Conservation (phyloP, 1,140 invertebrate genomes). For the Hycleus phaleratus region DNA sequence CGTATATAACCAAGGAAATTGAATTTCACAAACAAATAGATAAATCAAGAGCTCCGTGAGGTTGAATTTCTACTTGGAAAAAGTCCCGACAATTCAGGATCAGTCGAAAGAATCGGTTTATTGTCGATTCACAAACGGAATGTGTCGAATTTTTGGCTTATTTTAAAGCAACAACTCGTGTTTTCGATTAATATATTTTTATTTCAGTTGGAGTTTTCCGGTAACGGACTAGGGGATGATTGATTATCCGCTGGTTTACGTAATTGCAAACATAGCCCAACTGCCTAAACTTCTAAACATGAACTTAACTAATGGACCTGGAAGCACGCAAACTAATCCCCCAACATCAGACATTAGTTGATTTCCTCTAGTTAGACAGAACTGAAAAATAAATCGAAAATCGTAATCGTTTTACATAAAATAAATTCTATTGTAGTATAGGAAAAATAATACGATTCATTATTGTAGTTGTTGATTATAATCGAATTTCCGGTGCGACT, state of each 20-base stretch:
- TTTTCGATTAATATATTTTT: constrained; percentile 17
- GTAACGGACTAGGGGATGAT: constrained; percentile 16
- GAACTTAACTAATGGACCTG: constrained; percentile 21
- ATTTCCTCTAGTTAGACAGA: too few species aligned
- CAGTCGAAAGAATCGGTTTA: too few species aligned
- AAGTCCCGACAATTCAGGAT: too few species aligned
- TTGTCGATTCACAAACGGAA: too few species aligned
- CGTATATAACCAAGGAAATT: constrained; percentile 16
- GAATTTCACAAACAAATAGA: constrained; percentile 18
- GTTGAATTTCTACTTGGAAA: constrained; percentile 3
- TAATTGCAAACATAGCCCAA: constrained; percentile 19
- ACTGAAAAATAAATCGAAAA: too few species aligned
- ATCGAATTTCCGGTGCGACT: too few species aligned
- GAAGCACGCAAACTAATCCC: constrained; percentile 15
- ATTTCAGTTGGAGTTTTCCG: constrained; percentile 6
- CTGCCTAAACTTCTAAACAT: constrained; percentile 20
- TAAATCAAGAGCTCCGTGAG: constrained; percentile 15
- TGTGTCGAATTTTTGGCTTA: too few species aligned
- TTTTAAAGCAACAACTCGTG: neutral
- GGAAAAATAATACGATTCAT: too few species aligned
- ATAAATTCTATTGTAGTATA: too few species aligned
- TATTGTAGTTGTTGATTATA: too few species aligned
- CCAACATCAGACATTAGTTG: constrained; percentile 2
- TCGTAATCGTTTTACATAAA: too few species aligned
- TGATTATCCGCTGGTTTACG: constrained; percentile 20